Percentiles rank a stretch among this genome's conserved stretches.
Evolutionary conservation across 2,113 vertebrate species (phyloP).

Genomic region (Urocolius indicus): DNA sequence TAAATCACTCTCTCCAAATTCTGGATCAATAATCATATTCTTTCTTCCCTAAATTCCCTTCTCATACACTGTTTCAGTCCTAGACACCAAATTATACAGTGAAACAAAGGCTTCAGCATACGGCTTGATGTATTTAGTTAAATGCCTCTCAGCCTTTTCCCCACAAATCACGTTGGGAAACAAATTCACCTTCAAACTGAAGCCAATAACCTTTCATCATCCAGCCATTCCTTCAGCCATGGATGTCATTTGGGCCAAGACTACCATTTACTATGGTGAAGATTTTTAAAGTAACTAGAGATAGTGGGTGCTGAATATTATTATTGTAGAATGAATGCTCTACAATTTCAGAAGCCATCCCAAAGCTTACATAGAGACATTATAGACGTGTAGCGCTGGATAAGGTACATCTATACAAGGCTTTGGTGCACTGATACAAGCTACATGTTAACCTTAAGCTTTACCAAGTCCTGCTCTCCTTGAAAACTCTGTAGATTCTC

Average conservation of each 20-base stretch:
- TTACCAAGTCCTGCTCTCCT: background rate
- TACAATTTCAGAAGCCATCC: background rate
- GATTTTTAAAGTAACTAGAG: background rate
- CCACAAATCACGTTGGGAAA: background rate
- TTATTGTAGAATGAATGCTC: background rate
- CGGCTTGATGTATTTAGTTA: background rate
- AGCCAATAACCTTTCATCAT: background rate
- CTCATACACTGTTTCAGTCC: background rate
- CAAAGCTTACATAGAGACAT: background rate
- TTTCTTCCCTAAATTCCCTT: background rate
- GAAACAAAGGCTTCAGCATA: background rate
- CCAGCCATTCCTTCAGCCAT: background rate
- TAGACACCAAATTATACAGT: background rate
- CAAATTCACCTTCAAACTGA: background rate
- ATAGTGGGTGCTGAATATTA: background rate
- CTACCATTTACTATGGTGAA: background rate
- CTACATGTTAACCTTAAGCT: background rate
- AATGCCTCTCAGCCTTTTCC: background rate
- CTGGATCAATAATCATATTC: background rate
- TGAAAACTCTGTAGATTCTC: background rate
- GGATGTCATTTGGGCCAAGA: background rate
- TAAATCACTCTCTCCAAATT: background rate
- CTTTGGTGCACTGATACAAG: background rate
- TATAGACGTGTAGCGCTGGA: accelerated
- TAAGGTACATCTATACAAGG: background rate